Evolutionary conservation across 2,113 vertebrate species (phyloP).

Genomic region (Pedionomus torquatus): DNA sequence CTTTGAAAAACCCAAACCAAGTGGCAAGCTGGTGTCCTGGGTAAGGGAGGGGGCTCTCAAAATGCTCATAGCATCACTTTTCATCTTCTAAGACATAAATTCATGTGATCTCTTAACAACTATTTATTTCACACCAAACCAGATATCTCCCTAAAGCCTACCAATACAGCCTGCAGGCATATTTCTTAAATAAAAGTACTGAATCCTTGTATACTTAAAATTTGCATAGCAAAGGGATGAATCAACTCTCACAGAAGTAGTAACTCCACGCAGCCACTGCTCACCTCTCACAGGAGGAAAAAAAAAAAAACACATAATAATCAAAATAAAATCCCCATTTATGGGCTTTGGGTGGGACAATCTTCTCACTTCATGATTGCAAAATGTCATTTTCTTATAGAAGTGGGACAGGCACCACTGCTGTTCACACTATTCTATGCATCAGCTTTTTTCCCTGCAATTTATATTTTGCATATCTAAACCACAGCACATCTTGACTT

Average conservation of each 20-base stretch:
- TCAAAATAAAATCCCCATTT: constrained; percentile 49
- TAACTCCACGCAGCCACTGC: constrained; percentile 76
- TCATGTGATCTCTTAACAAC: constrained; percentile 94
- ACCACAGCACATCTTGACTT: constrained; percentile 31
- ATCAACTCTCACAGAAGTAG: constrained; percentile 78
- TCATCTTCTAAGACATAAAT: constrained; percentile 90
- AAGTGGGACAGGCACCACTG: not conserved
- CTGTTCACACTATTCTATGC: not conserved
- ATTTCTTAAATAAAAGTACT: constrained; percentile 94
- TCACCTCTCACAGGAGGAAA: constrained; percentile 76
- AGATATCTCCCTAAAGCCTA: constrained; percentile 87
- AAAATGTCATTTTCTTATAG: constrained; percentile 25
- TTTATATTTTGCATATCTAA: constrained; percentile 27
- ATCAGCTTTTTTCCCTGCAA: not conserved
- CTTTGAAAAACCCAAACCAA: constrained; percentile 61
- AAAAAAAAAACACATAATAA: constrained; percentile 9
- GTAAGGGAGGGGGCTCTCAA: constrained; percentile 26
- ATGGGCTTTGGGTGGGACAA: constrained; percentile 40
- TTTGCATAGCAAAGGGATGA: constrained; percentile 92
- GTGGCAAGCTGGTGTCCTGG: not conserved
- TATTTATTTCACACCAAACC: constrained; percentile 92
- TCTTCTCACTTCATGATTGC: constrained; percentile 11
- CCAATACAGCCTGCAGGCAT: constrained; percentile 87
- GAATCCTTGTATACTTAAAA: constrained; percentile 90
- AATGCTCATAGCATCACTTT: constrained; percentile 72